Percentiles rank a stretch among this genome's conserved stretches.
Evolutionary conservation across 2,888 invertebrate species (phyloP).

Genomic region (Sarcophaga caerulescens): DNA sequence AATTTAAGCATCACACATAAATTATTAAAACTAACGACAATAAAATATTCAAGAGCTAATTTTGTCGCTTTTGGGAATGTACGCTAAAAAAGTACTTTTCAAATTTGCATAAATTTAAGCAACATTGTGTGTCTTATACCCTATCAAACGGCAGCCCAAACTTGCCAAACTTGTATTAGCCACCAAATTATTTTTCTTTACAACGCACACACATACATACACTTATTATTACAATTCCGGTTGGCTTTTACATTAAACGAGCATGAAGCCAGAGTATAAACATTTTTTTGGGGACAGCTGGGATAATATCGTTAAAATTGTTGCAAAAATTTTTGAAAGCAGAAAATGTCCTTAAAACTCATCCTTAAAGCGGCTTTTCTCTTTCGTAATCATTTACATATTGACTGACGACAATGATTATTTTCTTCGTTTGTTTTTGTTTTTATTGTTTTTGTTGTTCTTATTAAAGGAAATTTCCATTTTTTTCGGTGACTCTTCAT

Average conservation of each 20-base stretch:
- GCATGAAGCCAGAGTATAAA: neutral
- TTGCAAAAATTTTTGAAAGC: neutral
- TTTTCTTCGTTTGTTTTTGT: conserved; percentile 7
- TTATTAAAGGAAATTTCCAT: conserved; percentile 37
- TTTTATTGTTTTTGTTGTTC: neutral
- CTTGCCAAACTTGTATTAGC: neutral
- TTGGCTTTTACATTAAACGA: neutral
- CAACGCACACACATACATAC: no score
- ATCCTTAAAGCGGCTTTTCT: neutral
- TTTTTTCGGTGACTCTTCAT: conserved; percentile 34
- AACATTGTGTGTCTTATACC: neutral
- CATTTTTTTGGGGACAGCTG: conserved; percentile 37
- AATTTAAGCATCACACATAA: no score
- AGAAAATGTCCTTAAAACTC: neutral
- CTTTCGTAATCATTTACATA: conserved; percentile 50
- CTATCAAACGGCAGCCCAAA: neutral
- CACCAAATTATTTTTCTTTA: neutral
- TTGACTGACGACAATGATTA: conserved; percentile 22
- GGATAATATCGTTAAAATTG: conserved; percentile 47
- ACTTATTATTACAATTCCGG: neutral
- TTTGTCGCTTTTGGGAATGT: neutral
- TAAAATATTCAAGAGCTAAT: no score
- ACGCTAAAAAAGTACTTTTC: no score
- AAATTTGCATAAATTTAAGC: neutral
- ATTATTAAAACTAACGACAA: no score